Evolutionary conservation across 1,140 invertebrate genomes (phyloP).

Genomic region (Grapholita molesta): DNA sequence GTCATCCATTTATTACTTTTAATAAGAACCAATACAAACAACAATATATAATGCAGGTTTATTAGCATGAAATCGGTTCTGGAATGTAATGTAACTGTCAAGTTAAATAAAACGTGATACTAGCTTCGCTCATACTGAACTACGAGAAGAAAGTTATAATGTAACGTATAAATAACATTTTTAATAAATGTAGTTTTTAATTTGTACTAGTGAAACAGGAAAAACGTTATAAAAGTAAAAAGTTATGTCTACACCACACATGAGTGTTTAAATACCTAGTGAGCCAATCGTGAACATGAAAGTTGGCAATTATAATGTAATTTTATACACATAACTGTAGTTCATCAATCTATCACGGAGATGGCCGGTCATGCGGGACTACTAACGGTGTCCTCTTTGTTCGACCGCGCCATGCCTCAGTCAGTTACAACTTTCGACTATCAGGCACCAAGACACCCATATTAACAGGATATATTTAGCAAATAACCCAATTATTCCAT

Average conservation of each 20-base stretch:
- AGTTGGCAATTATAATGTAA: slow-evolving; percentile 29
- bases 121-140: too few species aligned
- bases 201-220: background rate
- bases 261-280: background rate
- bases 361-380: slow-evolving; percentile 39
- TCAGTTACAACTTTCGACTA: background rate
- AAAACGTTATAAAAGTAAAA: background rate
- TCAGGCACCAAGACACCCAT: background rate
- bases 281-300: slow-evolving; percentile 1
- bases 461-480: slow-evolving; percentile 10
- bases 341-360: slow-evolving; percentile 29
- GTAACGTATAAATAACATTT: background rate
- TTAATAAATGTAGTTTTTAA: too few species aligned
- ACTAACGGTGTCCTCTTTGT: slow-evolving; percentile 43
- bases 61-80: too few species aligned
- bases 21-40: too few species aligned
- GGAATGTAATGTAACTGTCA: too few species aligned
- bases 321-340: slow-evolving; percentile 37
- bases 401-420: slow-evolving; percentile 16
- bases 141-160: background rate
- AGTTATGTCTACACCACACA: background rate
- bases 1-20: too few species aligned
- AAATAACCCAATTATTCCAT: slow-evolving; percentile 23
- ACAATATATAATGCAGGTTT: too few species aligned
- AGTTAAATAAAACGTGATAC: too few species aligned